phyloP scores from a whole-genome alignment of 1,140 invertebrate species.

The Dendroctonus valens region DNA sequence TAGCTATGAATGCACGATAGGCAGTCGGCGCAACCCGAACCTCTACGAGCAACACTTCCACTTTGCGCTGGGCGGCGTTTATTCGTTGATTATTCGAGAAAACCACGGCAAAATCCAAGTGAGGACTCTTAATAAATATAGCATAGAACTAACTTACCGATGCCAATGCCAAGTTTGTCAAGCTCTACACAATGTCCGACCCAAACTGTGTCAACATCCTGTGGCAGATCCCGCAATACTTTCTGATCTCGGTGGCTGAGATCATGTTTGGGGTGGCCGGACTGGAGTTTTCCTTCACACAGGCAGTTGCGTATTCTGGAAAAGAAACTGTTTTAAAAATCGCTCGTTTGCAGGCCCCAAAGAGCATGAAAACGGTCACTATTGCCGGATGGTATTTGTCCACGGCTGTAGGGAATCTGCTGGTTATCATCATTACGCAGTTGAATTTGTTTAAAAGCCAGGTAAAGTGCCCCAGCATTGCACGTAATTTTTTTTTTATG shows the following conservation, averaged over 20 bases:
- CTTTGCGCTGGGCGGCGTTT: conserved; percentile 46
- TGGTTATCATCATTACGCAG: conserved; percentile 75
- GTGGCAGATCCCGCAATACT: conserved; percentile 84
- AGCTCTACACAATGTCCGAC: conserved; percentile 55
- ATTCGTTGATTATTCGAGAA: conserved; percentile 45
- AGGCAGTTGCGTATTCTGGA: conserved; percentile 37
- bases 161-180: conserved; percentile 41
- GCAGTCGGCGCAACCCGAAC: conserved; percentile 30
- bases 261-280: conserved; percentile 75
- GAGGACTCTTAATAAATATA: not conserved
- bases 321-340: not conserved
- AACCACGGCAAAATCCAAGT: conserved; percentile 38
- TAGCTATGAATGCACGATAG: conserved; percentile 43
- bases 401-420: conserved; percentile 75
- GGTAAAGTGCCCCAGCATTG: conserved; percentile 30
- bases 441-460: conserved; percentile 64
- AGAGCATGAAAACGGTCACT: conserved; percentile 74
- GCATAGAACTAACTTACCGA: not conserved
- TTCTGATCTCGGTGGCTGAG: conserved; percentile 76
- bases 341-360: conserved; percentile 40
- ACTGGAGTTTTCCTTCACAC: conserved; percentile 68
- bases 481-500: too few species aligned
- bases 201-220: conserved; percentile 76
- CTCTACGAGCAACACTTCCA: conserved; percentile 36
- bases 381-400: conserved; percentile 79